A percentile compares a stretch with the other conserved stretches of the same genome.
Evolutionary conservation across 2,888 invertebrate species (phyloP).

Genomic region (Dynastes maya): DNA sequence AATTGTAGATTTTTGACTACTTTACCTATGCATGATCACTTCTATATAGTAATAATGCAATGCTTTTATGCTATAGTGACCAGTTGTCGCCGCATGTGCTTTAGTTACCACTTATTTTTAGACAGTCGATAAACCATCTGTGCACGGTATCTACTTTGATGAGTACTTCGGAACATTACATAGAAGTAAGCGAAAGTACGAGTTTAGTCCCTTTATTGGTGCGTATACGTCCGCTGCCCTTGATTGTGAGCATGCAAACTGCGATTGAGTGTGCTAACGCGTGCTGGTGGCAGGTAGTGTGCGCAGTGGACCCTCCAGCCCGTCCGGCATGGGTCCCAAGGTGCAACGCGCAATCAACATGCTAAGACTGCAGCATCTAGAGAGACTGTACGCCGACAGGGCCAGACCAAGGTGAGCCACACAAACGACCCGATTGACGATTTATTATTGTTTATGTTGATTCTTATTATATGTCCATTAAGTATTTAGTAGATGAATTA

Average conservation of each 20-base stretch:
- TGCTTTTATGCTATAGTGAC: constrained; percentile 24
- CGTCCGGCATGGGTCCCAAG: constrained; percentile 63
- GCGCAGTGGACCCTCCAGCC: constrained; percentile 65
- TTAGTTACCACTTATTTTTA: neutral
- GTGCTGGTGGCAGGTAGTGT: constrained; percentile 70
- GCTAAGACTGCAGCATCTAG: constrained; percentile 68
- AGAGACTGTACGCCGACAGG: constrained; percentile 67
- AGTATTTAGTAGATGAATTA: no score
- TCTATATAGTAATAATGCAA: neutral
- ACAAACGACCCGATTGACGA: constrained; percentile 38
- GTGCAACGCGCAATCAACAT: constrained; percentile 69
- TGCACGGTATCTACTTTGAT: constrained; percentile 31
- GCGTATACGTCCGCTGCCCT: constrained; percentile 24
- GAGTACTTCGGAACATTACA: constrained; percentile 33
- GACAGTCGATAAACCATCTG: neutral
- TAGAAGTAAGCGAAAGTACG: constrained; percentile 39
- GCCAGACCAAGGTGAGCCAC: constrained; percentile 69
- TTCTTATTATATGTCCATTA: neutral
- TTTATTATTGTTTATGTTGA: constrained; percentile 18
- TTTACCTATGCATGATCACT: neutral
- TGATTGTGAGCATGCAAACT: constrained; percentile 41
- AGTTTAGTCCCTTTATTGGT: constrained; percentile 5
- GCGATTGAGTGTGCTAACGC: constrained; percentile 62
- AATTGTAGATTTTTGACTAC: neutral
- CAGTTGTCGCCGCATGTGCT: constrained; percentile 28